Evolutionary conservation across 1,140 invertebrate species (phyloP), one percentile per base, ranked within the genome.

Genomic region (Drosophila quadrilineata): DNA sequence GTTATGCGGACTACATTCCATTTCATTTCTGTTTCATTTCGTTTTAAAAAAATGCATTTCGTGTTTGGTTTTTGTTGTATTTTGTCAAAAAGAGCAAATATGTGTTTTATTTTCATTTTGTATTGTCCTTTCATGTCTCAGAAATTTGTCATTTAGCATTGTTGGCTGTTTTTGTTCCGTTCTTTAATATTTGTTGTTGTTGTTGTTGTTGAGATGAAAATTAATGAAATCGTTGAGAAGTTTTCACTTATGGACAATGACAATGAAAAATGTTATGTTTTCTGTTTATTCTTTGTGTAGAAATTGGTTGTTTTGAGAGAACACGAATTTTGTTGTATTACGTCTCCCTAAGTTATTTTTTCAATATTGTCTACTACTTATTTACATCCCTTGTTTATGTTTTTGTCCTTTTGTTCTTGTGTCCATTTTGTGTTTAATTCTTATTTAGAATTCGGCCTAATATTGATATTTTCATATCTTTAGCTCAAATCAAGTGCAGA

Each of bases 281-380:
- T 50, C 63, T 54, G 26, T 64, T 68, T 9, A 60, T 48, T 46
- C 50, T 29, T 33, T 33, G 14, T 24, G 40, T n/a, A n/a, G n/a
- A n/a, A n/a, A n/a, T n/a, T n/a, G 36, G 29, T 54, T 57, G 19
- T 53, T 26, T 10, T 52, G n/a, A n/a, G n/a, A n/a, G n/a, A n/a
- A n/a, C n/a, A n/a, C n/a, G n/a, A n/a, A n/a, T 59, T 43, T 56
- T 48, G 6, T 35, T 38, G 21, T 58, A 50, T 28, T 56, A 21
- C 6, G 45, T 50, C 43, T 38, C 28, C 12, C n/a, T 28, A 45
- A 8, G 41, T 29, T 9, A 3, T 33, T 26, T 57, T 72, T 56
- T 75, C 60, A 80, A 79, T 88, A 88, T 88, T 88, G 87, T 88
- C 87, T 71, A 88, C 77, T 88, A 87, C 71, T 85, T 84, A 85